Conservation (phyloP, 1,140 invertebrate species). For the Monomorium pharaonis region DNA sequence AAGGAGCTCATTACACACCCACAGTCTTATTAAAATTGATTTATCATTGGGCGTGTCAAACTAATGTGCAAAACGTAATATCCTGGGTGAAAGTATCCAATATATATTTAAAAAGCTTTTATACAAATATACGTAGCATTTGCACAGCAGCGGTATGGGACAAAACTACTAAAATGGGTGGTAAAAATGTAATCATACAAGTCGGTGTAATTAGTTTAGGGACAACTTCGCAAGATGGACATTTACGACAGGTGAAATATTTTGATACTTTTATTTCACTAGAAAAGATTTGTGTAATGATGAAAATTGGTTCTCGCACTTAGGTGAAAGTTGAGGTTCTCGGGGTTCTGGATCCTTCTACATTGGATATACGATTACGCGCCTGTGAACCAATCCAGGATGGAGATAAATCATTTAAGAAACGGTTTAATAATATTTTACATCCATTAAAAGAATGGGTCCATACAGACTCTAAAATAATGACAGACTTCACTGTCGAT, state of each 20-base stretch:
- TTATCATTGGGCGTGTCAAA: constrained; percentile 96
- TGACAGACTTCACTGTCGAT: constrained; percentile 94
- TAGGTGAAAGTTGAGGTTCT: constrained; percentile 94
- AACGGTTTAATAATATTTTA: constrained; percentile 90
- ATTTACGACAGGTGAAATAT: constrained; percentile 87
- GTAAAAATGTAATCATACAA: constrained; percentile 85
- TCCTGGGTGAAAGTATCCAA: constrained; percentile 95
- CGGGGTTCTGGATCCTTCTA: constrained; percentile 92
- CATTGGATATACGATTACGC: constrained; percentile 90
- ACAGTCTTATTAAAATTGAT: constrained; percentile 92
- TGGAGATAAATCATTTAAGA: constrained; percentile 91
- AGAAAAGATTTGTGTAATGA: not conserved
- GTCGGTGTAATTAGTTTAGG: constrained; percentile 95
- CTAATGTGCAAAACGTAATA: constrained; percentile 93
- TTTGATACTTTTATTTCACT: not conserved
- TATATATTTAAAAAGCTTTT: constrained; percentile 91
- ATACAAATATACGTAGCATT: constrained; percentile 91
- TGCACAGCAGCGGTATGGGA: constrained; percentile 92
- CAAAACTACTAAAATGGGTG: constrained; percentile 90
- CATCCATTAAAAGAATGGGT: constrained; percentile 92
- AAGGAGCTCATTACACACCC: constrained; percentile 92
- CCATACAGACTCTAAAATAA: constrained; percentile 90
- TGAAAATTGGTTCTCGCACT: constrained; percentile 12
- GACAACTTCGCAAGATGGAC: constrained; percentile 93
- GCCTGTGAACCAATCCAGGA: constrained; percentile 93